phyloP scores from a whole-genome alignment of 1,140 invertebrate species.

The Drosophila virilis region DNA sequence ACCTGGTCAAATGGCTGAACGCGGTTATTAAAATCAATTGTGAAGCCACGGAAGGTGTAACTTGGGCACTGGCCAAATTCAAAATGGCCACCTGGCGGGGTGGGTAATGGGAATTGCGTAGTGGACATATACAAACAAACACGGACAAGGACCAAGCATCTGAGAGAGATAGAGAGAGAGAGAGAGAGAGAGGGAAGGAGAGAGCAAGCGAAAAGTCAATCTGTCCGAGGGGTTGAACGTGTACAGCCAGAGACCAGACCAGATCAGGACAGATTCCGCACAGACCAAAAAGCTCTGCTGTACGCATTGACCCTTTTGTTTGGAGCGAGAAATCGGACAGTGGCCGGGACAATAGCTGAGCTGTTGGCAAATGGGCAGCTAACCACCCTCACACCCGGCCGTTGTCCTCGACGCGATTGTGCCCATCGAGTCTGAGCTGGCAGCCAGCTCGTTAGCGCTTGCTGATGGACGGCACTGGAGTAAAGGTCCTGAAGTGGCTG shows the following conservation, averaged over 20 bases:
- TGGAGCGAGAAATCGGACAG: conserved; percentile 40
- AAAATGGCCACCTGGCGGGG: conserved; percentile 66
- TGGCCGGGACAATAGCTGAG: neutral
- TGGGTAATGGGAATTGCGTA: conserved; percentile 49
- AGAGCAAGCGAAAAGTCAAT: conserved; percentile 70
- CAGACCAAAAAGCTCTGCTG: conserved; percentile 26
- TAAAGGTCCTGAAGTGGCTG: conserved; percentile 41
- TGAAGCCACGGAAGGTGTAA: conserved; percentile 35
- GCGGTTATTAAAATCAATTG: conserved; percentile 53
- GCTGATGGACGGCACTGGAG: conserved; percentile 40
- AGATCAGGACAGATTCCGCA: neutral
- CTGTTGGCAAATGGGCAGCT: conserved; percentile 2
- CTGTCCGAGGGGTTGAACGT: conserved; percentile 67
- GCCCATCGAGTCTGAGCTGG: conserved; percentile 14
- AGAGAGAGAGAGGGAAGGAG: conserved; percentile 3
- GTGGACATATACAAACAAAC: conserved; percentile 36
- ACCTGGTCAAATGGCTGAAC: conserved; percentile 13
- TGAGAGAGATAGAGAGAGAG: neutral
- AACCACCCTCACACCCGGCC: conserved; percentile 41
- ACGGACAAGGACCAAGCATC: conserved; percentile 6
- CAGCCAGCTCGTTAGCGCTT: conserved; percentile 39
- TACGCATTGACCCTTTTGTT: conserved; percentile 67
- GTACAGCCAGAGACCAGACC: conserved; percentile 17
- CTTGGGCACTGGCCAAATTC: conserved; percentile 46
- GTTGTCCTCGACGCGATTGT: conserved; percentile 24